phyloP scores from a whole-genome alignment of 2,113 vertebrate species.

The Vulpes ferrilata region DNA sequence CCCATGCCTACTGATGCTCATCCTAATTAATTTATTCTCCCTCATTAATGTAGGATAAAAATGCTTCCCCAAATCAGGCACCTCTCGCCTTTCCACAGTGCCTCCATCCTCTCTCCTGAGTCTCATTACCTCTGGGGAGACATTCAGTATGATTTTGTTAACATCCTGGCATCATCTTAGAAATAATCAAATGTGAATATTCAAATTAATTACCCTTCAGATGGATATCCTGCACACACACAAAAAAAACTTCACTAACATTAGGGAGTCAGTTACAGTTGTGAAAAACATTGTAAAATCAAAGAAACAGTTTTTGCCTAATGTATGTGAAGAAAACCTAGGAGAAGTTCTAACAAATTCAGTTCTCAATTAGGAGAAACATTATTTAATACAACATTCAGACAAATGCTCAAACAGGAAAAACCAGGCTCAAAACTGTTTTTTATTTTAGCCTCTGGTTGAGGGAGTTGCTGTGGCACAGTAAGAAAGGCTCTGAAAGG shows the following conservation, averaged over 20 bases:
- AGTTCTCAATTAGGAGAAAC: not conserved
- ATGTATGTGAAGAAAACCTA: not conserved
- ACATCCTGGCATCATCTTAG: not conserved
- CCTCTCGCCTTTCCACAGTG: not conserved
- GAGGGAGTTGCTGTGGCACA: not conserved
- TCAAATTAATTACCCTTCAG: not conserved
- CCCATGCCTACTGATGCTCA: not conserved
- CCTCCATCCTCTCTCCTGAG: not conserved
- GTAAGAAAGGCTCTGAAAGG: not conserved
- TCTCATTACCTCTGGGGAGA: not conserved
- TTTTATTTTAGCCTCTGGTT: not conserved
- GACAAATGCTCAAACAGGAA: not conserved
- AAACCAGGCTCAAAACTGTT: not conserved
- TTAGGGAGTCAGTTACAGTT: not conserved
- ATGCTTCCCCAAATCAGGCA: not conserved
- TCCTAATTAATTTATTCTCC: not conserved
- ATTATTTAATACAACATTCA: not conserved
- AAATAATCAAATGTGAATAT: conserved; percentile 26
- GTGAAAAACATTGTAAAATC: not conserved
- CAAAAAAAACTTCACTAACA: not conserved
- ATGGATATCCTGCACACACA: not conserved
- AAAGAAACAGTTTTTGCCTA: not conserved
- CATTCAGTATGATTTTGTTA: not conserved
- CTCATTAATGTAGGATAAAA: not conserved
- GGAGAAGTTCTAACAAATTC: not conserved